phyloP scores from a whole-genome alignment of 2,888 invertebrate species.

The Eutolmus rufibarbis region DNA sequence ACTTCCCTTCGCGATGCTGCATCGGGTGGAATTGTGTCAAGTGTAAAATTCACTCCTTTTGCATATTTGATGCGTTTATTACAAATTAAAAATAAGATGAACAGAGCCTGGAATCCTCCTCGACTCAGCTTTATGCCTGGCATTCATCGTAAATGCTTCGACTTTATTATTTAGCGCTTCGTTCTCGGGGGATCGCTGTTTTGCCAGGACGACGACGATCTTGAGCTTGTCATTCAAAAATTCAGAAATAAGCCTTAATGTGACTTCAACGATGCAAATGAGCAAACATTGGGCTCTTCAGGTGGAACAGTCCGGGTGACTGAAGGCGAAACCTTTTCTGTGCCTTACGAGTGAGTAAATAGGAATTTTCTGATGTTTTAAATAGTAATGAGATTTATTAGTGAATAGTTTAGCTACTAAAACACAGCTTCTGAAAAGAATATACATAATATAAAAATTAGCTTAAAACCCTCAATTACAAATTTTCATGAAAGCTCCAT shows the following conservation, averaged over 20 bases:
- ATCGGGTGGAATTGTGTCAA: background rate
- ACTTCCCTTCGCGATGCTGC: background rate
- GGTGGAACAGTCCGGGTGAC: background rate
- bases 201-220: background rate
- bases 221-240: background rate
- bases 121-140: background rate
- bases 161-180: background rate
- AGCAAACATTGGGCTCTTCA: background rate
- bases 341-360: background rate
- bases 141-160: background rate
- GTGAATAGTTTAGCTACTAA: no score
- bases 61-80: slow-evolving; percentile 5
- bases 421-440: no score
- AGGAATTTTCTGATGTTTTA: background rate
- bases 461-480: no score
- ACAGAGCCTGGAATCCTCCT: background rate
- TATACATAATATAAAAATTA: no score
- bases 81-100: slow-evolving; percentile 18
- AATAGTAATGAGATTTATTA: background rate
- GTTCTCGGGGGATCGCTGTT: background rate
- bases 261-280: background rate
- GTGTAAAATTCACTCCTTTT: background rate
- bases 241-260: background rate
- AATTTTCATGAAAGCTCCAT: no score
- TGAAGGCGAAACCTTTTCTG: background rate